phyloP scores from a whole-genome alignment of 1,140 invertebrate species.

The Anthonomus grandis region DNA sequence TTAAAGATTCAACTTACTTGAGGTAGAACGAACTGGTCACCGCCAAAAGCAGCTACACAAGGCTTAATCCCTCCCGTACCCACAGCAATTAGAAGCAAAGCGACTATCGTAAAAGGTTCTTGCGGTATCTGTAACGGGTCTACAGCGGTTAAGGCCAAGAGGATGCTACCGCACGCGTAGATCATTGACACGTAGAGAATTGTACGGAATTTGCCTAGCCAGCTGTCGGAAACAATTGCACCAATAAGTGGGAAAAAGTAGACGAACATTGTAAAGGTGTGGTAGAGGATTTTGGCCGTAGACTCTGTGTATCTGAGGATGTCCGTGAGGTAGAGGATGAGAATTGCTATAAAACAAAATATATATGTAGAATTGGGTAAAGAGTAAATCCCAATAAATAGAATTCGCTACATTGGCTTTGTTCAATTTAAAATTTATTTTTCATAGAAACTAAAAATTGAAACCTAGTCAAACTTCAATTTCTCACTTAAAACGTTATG shows the following conservation, averaged over 20 bases:
- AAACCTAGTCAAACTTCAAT: background rate
- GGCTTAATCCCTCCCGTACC: conserved; percentile 97
- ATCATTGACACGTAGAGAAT: conserved; percentile 85
- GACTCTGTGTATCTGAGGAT: conserved; percentile 64
- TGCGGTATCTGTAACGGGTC: conserved; percentile 53
- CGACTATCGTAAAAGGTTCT: conserved; percentile 71
- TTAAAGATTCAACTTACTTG: conserved; percentile 41
- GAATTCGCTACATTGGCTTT: no score
- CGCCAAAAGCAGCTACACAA: conserved; percentile 95
- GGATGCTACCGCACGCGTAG: conserved; percentile 79
- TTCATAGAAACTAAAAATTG: background rate
- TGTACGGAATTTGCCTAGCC: conserved; percentile 82
- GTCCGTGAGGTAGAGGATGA: conserved; percentile 74
- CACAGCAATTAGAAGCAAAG: conserved; percentile 77
- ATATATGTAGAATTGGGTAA: background rate
- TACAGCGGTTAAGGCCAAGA: conserved; percentile 70
- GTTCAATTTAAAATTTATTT: background rate
- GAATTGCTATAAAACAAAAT: conserved; percentile 64
- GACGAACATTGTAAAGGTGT: conserved; percentile 77
- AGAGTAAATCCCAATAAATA: no score
- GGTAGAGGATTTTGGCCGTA: conserved; percentile 75
- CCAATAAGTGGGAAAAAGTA: conserved; percentile 86
- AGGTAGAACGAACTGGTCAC: conserved; percentile 88
- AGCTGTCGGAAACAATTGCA: conserved; percentile 84
- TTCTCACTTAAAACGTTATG: no score